These are phyloP conservation scores for Drosophila tropicalis DNA, from an alignment of 1,140 invertebrate species.

Conservation along the genomic window DNA sequence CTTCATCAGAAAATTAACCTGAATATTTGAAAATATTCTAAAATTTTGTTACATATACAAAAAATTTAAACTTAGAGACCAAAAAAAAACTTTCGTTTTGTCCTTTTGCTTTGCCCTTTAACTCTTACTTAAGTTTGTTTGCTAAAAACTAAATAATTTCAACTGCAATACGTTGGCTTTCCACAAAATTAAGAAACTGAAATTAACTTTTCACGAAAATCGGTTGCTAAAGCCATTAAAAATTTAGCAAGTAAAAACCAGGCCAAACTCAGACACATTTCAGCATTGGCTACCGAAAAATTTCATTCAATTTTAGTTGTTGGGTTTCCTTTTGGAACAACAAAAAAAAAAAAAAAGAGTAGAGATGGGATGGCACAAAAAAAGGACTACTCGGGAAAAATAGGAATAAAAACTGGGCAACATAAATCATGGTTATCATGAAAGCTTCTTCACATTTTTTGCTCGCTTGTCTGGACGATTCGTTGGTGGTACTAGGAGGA, in stretches of 20 bases:
- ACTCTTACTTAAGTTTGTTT: neutral
- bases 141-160: neutral
- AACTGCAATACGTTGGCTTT: neutral
- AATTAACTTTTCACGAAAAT: conserved; percentile 5
- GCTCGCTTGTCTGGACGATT: conserved; percentile 30
- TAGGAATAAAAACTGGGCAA: conserved; percentile 14
- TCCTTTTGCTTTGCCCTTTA: too few species aligned
- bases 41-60: too few species aligned
- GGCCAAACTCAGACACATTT: neutral
- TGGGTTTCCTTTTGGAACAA: conserved; percentile 20
- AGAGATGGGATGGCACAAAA: neutral
- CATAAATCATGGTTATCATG: conserved; percentile 61
- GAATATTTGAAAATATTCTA: too few species aligned
- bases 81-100: too few species aligned
- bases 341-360: conserved; percentile 14
- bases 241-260: neutral
- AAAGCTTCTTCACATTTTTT: conserved; percentile 1
- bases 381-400: conserved; percentile 6
- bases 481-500: neutral
- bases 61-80: too few species aligned
- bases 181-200: neutral
- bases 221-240: conserved; percentile 3
- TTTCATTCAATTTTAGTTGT: conserved; percentile 43
- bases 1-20: too few species aligned
- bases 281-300: conserved; percentile 15